These are phyloP conservation scores for Laticauda colubrina DNA, from an alignment of 2,113 vertebrate species.

Conservation along the genomic window DNA sequence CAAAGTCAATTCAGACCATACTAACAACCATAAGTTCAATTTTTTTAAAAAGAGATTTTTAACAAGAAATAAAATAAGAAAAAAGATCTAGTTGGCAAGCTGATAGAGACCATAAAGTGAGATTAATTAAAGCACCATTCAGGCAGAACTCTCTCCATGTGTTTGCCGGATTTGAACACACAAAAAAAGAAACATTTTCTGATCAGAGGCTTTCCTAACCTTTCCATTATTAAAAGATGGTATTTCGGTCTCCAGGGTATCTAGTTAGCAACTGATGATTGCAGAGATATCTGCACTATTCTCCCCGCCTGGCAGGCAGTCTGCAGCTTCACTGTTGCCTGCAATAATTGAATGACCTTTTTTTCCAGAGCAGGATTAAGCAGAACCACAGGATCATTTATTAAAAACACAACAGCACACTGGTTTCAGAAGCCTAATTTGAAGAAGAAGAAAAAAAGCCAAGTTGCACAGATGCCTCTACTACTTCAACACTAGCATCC, in stretches of 20 bases:
- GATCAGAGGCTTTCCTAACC: slow-evolving; percentile 43
- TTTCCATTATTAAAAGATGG: slow-evolving; percentile 44
- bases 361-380: slow-evolving; percentile 25
- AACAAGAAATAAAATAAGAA: neutral
- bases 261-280: slow-evolving; percentile 24
- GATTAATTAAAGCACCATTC: slow-evolving; percentile 32
- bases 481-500: neutral
- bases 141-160: slow-evolving; percentile 17
- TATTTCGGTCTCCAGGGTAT: slow-evolving; percentile 37
- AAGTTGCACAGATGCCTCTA: neutral
- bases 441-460: neutral
- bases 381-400: slow-evolving; percentile 22
- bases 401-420: neutral
- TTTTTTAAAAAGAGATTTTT: neutral
- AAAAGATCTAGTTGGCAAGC: neutral
- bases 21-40: neutral
- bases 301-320: neutral
- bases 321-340: neutral
- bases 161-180: neutral
- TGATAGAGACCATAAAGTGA: neutral
- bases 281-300: slow-evolving; percentile 7
- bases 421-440: slow-evolving; percentile 2
- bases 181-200: slow-evolving; percentile 22
- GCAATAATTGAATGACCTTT: slow-evolving; percentile 51
- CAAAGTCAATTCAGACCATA: neutral